These are phyloP conservation scores for Hylyphantes graminicola DNA, from an alignment of 1,140 invertebrate genomes.

Conservation along the genomic window DNA sequence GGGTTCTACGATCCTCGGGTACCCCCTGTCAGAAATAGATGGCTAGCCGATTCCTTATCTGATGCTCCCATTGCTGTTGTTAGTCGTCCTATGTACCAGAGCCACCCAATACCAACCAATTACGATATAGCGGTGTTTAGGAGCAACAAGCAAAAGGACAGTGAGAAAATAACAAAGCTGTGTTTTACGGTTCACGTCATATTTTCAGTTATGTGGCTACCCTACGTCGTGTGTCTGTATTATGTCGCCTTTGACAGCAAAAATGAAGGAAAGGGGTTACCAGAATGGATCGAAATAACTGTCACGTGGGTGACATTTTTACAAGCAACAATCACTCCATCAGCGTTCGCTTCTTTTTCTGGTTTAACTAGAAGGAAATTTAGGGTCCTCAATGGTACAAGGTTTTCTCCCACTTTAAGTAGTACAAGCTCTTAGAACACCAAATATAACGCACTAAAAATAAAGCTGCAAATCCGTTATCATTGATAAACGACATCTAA, in stretches of 20 bases:
- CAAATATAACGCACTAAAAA: too few relatives aligned
- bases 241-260: not conserved
- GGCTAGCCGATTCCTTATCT: slow-evolving; percentile 43
- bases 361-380: slow-evolving; percentile 32
- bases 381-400: slow-evolving; percentile 21
- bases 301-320: slow-evolving; percentile 52
- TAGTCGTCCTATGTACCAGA: slow-evolving; percentile 30
- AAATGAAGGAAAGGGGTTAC: not conserved
- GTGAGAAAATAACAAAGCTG: slow-evolving; percentile 50
- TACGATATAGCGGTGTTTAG: slow-evolving; percentile 39
- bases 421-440: slow-evolving; percentile 25
- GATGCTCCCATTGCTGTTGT: slow-evolving; percentile 38
- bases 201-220: slow-evolving; percentile 46
- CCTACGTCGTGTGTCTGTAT: slow-evolving; percentile 28
- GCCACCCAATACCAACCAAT: slow-evolving; percentile 37
- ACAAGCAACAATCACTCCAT: slow-evolving; percentile 50
- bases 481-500: too few relatives aligned
- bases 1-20: slow-evolving; percentile 37
- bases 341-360: slow-evolving; percentile 34
- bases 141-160: slow-evolving; percentile 47
- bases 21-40: slow-evolving; percentile 34
- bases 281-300: slow-evolving; percentile 33
- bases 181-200: slow-evolving; percentile 44
- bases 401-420: slow-evolving; percentile 44
- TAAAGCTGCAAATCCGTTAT: too few relatives aligned